Evolutionary conservation across 30 jellyfish, hydroid and myxozoan genomes (phyloP).

Genomic region (Clytia hemisphaerica): DNA sequence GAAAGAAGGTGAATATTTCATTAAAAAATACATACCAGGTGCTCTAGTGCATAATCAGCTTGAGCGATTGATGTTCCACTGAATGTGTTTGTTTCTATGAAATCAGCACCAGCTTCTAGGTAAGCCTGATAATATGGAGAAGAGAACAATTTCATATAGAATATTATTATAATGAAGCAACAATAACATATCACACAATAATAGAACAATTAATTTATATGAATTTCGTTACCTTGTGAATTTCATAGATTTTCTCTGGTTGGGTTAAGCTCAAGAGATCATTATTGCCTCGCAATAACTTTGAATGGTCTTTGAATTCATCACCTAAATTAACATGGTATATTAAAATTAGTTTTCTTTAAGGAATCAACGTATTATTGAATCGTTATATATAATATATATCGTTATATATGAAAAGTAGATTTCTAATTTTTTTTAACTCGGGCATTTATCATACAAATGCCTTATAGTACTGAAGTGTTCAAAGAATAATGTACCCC

Average conservation of each 20-base stretch:
- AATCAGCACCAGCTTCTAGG: constrained; percentile 98
- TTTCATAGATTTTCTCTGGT: constrained; percentile 74
- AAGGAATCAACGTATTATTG: too few relatives aligned
- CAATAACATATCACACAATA: neutral
- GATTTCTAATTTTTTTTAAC: too few relatives aligned
- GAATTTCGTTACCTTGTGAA: constrained; percentile 60
- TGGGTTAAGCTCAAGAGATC: constrained; percentile 73
- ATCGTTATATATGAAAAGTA: too few relatives aligned
- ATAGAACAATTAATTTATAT: neutral
- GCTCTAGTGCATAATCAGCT: constrained; percentile 91
- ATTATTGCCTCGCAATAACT: constrained; percentile 75
- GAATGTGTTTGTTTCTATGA: constrained; percentile 93
- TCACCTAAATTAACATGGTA: too few relatives aligned
- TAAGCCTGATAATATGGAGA: constrained; percentile 48
- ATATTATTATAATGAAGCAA: too few relatives aligned
- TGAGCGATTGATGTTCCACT: constrained; percentile 97
- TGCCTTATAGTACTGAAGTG: too few relatives aligned
- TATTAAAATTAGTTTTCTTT: too few relatives aligned
- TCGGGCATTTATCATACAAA: too few relatives aligned
- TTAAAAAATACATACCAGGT: constrained; percentile 37
- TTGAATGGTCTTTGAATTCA: constrained; percentile 81
- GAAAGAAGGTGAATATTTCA: neutral
- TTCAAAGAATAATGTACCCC: constrained; percentile 55
- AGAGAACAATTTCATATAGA: too few relatives aligned
- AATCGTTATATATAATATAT: too few relatives aligned